Base-by-base conservation (phyloP, 1,140 invertebrate genomes). In the Nylanderia fulva region DNA sequence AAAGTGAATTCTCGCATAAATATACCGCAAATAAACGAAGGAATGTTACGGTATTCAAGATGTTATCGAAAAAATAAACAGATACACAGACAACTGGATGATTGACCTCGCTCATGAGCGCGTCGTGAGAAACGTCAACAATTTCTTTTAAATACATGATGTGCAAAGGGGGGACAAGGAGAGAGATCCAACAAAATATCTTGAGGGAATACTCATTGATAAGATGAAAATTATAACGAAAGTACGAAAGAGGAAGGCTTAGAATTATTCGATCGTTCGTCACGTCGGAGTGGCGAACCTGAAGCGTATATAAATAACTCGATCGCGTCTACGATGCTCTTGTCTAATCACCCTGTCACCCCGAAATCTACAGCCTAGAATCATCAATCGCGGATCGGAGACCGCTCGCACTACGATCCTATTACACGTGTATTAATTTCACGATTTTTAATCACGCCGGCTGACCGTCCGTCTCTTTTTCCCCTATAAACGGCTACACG, bases 281-380 rank as follows among this genome's bases (percentile, higher is more conserved):
- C 75, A 27, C 56, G 72, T 24, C 52, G 58, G 58, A 79, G 58
- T 1, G 56, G 42, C 52, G 61, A 83, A 88, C 76, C 42, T 71
- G 83, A 90, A 90, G 88, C 89, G 76, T 86, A 88, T 48, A 48
- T 87, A 87, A 80, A 72, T 90, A 88, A 86, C 56, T 82, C 66
- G 77, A 86, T 84, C 64, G 72, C 76, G 27, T 63, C 68, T 79
- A 84, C 48, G 42, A 72, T 64, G 58, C 66, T 63, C 63, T 60
- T 84, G 45, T 13, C 68, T 86, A 72, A 48, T 64, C 85, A 86
- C 85, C 85, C 85, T 86, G 85, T 84, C 80, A 86, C 80, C 85
- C 52, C 82, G 82, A 86, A 54, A 68, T 84, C 82, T 85, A 76
- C 52, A 64, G 36, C 29, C 74, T 66, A 75, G 48, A 79, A 56